Conservation (phyloP, 2,113 vertebrate genomes). For the Balaeniceps rex region DNA sequence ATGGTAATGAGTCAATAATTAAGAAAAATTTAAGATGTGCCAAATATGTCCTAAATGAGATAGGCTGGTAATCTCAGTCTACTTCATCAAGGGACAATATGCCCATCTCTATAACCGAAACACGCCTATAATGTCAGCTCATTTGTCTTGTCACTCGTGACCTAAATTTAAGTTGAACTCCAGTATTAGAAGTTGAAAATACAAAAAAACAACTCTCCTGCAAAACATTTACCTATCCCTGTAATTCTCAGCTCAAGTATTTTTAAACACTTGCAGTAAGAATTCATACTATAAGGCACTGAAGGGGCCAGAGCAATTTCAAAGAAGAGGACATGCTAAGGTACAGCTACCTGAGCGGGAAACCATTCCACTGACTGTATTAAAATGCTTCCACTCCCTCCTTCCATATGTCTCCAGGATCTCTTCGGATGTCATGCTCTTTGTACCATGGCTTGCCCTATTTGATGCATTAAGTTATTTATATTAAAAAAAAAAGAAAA, state of each 20-base stretch:
- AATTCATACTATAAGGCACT: not conserved
- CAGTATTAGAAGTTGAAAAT: not conserved
- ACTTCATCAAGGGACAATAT: not conserved
- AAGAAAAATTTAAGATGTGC: not conserved
- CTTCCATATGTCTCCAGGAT: constrained; percentile 82
- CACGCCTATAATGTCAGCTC: not conserved
- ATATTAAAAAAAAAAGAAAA: not conserved
- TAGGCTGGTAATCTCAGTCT: not conserved
- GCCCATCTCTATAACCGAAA: not conserved
- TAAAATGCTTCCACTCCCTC: constrained; percentile 89
- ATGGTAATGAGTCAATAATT: not conserved
- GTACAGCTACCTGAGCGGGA: constrained; percentile 83
- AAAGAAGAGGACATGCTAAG: not conserved
- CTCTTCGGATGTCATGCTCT: constrained; percentile 79
- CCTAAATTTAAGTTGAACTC: not conserved
- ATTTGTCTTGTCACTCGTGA: not conserved
- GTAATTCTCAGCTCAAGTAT: not conserved
- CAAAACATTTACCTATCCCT: not conserved
- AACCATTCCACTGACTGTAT: constrained; percentile 80
- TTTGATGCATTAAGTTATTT: not conserved
- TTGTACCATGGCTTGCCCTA: constrained; percentile 90
- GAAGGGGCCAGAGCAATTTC: not conserved
- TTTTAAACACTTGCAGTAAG: not conserved
- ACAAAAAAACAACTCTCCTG: not conserved
- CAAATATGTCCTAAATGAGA: not conserved